These are phyloP conservation scores for Platycercus adscitus DNA, from an alignment of 2,113 vertebrate species.

Conservation along the genomic window DNA sequence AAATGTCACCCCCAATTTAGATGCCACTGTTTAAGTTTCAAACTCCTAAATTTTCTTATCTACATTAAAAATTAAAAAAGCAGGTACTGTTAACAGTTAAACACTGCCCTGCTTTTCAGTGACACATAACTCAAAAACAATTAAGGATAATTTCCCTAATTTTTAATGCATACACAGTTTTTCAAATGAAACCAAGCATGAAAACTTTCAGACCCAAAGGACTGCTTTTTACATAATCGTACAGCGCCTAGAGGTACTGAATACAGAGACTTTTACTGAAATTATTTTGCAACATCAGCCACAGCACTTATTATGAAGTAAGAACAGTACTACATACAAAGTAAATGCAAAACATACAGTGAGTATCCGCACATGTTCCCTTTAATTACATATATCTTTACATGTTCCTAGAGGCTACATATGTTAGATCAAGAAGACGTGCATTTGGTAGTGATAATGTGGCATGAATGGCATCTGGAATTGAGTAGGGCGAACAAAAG, in stretches of 20 bases:
- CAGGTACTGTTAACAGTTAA: not conserved
- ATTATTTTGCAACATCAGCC: not conserved
- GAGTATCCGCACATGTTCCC: not conserved
- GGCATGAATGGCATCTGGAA: constrained; percentile 48
- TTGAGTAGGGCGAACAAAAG: constrained; percentile 7
- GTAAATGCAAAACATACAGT: not conserved
- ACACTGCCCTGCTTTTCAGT: not conserved
- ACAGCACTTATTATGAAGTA: not conserved
- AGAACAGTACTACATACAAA: not conserved
- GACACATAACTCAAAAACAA: not conserved
- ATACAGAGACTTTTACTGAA: not conserved
- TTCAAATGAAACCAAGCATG: not conserved
- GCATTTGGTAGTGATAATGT: constrained; percentile 33
- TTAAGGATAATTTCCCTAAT: not conserved
- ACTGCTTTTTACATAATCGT: not conserved
- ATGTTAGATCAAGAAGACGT: not conserved
- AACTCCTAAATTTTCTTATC: not conserved
- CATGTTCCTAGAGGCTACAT: not conserved
- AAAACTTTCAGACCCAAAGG: not conserved
- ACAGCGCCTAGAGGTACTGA: not conserved
- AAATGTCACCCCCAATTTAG: not conserved
- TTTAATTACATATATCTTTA: not conserved
- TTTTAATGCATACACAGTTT: not conserved
- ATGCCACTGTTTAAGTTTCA: not conserved
- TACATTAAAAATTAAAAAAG: not conserved